Percentiles rank a stretch among this genome's conserved stretches.
phyloP scores from a whole-genome alignment of 2,888 invertebrate species.

The Dolichopus griseipennis region DNA sequence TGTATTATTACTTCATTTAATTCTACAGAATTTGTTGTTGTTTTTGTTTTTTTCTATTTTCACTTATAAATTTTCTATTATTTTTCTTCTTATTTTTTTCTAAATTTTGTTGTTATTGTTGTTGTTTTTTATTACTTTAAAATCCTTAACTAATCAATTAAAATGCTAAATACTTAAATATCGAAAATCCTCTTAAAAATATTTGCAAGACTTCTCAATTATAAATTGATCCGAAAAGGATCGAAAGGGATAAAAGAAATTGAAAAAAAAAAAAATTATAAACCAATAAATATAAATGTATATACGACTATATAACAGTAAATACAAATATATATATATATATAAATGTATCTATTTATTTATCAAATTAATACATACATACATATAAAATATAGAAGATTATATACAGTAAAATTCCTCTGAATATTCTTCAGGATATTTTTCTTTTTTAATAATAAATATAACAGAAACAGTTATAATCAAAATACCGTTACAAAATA shows the following conservation, averaged over 20 bases:
- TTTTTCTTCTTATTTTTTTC: not conserved
- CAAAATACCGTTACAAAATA: not conserved
- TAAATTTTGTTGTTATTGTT: not conserved
- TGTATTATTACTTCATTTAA: too few species aligned
- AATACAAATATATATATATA: too few species aligned
- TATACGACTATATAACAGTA: too few species aligned
- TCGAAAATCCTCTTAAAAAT: constrained; percentile 3
- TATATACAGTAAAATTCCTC: not conserved
- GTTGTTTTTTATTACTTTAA: not conserved
- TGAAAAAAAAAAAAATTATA: not conserved
- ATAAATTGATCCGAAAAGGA: not conserved
- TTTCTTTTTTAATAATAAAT: not conserved
- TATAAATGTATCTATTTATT: too few species aligned
- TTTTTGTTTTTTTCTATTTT: not conserved
- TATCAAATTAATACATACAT: too few species aligned
- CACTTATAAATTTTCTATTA: not conserved
- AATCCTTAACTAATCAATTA: constrained; percentile 1
- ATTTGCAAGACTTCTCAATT: constrained; percentile 4
- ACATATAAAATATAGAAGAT: too few species aligned
- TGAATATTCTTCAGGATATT: not conserved
- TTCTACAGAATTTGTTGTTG: too few species aligned
- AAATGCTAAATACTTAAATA: not conserved
- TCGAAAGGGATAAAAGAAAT: not conserved
- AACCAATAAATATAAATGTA: not conserved
- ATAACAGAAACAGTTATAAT: too few species aligned